These are phyloP conservation scores for Thaumatotibia leucotreta DNA, from an alignment of 1,140 invertebrate species.

Conservation along the genomic window DNA sequence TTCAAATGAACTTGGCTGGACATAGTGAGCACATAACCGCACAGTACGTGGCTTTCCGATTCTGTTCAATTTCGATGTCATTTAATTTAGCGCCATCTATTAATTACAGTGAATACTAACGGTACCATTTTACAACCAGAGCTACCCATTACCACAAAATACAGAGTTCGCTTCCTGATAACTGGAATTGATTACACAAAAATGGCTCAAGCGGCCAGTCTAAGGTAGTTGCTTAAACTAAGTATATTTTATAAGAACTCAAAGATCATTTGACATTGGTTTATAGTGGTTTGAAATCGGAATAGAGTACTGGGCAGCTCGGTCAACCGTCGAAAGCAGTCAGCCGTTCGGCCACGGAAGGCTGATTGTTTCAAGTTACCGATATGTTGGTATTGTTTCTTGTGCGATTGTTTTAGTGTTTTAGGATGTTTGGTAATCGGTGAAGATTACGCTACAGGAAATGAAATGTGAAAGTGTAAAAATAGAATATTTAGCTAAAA, in stretches of 20 bases:
- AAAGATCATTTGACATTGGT: too few species aligned
- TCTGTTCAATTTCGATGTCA: too few species aligned
- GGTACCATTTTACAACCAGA: background rate
- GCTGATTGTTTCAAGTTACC: constrained; percentile 7
- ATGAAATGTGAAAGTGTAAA: background rate
- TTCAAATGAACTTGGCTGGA: too few species aligned
- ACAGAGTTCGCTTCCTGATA: background rate
- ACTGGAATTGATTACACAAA: too few species aligned
- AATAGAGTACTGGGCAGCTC: background rate
- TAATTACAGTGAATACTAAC: background rate
- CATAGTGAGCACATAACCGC: too few species aligned
- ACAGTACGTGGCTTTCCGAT: too few species aligned
- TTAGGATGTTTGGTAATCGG: constrained; percentile 4
- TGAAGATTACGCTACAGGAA: background rate
- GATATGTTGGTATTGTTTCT: constrained; percentile 6
- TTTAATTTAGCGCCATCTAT: background rate
- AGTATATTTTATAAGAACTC: too few species aligned
- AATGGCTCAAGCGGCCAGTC: too few species aligned
- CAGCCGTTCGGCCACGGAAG: background rate
- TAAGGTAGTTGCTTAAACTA: too few species aligned
- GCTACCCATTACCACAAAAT: background rate
- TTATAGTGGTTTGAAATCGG: too few species aligned
- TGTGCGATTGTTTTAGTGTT: background rate
- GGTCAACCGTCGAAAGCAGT: background rate
- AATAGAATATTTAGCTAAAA: too few species aligned